phyloP scores from a whole-genome alignment of 2,888 invertebrate genomes.

The Xestia ashworthii region DNA sequence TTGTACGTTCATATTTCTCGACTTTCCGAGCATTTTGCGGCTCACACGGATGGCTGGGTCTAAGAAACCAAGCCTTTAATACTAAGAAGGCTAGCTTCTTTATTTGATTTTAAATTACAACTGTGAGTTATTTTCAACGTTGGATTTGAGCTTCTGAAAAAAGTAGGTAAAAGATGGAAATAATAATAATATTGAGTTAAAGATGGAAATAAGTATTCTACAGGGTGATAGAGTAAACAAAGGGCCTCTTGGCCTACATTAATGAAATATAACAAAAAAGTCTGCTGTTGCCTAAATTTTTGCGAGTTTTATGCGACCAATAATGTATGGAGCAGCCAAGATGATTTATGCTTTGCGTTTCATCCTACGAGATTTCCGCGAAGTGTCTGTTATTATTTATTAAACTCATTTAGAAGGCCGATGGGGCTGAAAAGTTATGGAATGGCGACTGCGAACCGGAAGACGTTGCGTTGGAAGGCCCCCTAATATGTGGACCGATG shows the following conservation, averaged over 20 bases:
- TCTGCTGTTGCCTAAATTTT: too few relatives aligned
- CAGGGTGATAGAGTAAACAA: background rate
- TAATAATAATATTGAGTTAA: too few relatives aligned
- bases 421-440: too few relatives aligned
- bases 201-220: background rate
- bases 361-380: background rate
- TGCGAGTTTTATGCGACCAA: too few relatives aligned
- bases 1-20: slow-evolving; percentile 38
- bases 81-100: slow-evolving; percentile 2
- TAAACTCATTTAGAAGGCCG: too few relatives aligned
- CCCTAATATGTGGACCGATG: too few relatives aligned
- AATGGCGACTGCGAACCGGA: too few relatives aligned
- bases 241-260: too few relatives aligned
- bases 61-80: slow-evolving; percentile 34
- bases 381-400: background rate
- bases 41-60: slow-evolving; percentile 19
- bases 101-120: slow-evolving; percentile 25
- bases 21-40: slow-evolving; percentile 24
- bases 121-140: background rate
- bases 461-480: too few relatives aligned
- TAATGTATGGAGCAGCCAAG: too few relatives aligned
- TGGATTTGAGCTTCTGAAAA: background rate
- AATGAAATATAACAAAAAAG: too few relatives aligned
- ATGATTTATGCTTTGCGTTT: background rate
- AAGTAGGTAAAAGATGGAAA: background rate